Conservation (phyloP, 1,140 invertebrate species). For the Kradibia gibbosae region DNA sequence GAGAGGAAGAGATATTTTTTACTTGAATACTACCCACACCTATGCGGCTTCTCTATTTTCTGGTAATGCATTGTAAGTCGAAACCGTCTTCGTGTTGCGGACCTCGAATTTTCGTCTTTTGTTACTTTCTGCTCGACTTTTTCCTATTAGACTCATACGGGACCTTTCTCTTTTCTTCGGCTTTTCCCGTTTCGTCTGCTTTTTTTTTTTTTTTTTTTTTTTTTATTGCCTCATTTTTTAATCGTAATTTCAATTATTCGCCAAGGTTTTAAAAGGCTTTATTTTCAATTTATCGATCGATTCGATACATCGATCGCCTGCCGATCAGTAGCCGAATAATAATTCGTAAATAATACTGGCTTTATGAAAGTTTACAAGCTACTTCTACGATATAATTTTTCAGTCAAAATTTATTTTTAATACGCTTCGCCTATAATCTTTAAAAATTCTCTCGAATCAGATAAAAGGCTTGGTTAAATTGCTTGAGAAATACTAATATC, state of each 20-base stretch:
- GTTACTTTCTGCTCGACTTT: constrained; percentile 47
- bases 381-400: background rate
- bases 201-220: no score
- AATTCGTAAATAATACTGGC: background rate
- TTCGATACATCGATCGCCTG: no score
- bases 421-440: background rate
- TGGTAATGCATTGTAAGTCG: constrained; percentile 40
- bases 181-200: background rate
- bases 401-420: background rate
- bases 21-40: background rate
- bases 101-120: constrained; percentile 49
- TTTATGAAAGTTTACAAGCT: background rate
- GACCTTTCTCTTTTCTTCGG: constrained; percentile 50
- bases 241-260: no score
- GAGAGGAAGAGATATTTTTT: constrained; percentile 17
- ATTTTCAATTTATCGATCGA: no score
- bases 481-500: background rate
- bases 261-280: no score
- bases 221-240: no score
- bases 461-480: background rate
- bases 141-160: constrained; percentile 9
- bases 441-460: background rate
- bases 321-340: no score
- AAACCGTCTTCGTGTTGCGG: constrained; percentile 13
- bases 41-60: background rate